Evolutionary conservation across 2,113 vertebrate genomes (phyloP), one percentile per base, ranked within the genome.

Genomic region (Sminthopsis crassicaudata): DNA sequence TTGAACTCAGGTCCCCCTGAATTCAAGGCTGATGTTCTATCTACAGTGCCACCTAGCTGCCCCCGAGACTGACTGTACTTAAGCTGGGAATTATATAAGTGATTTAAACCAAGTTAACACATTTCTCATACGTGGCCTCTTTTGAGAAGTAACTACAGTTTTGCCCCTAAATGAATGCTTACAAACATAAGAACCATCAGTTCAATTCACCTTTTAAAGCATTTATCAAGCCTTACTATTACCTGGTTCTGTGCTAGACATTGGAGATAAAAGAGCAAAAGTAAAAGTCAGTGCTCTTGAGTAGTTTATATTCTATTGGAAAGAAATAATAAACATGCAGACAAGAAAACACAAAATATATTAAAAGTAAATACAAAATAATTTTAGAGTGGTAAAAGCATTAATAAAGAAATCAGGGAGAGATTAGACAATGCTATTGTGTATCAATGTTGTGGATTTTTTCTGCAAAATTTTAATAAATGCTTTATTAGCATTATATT

Each of bases 401-500:
- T 23, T 84, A 84, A 84, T 1, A 84, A 84, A 19, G 67, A 84
- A 84, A 84, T 42, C 6, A 42, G 16, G n/a, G 19, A 84, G 67
- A 84, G 36, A 84, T 84, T 84, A 42, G 2, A 42, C 19, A 84
- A 8, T 42, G 16, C n/a, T 84, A 84, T 84, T 84, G 2, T 84
- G 7, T 84, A 84, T 42, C 67, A 84, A 42, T 42, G 67, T 42
- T 19, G 8, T n/a, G 16, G 16, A 16, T n/a, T 23, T 42, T 23
- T 23, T 50, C 97, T 98, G 98, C 97, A 95, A 96, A 98, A 84
- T 96, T 97, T 98, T 98, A 96, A 97, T 97, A 95, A 97, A 97
- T 97, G 96, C 94, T 94, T 98, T 97, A 98, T 97, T 97, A 98
- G 98, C n/a, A n/a, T 98, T 98, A 98, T 98, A 98, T 98, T 97